These are phyloP conservation scores for Mantis religiosa DNA, from an alignment of 2,888 invertebrate species.

Conservation along the genomic window DNA sequence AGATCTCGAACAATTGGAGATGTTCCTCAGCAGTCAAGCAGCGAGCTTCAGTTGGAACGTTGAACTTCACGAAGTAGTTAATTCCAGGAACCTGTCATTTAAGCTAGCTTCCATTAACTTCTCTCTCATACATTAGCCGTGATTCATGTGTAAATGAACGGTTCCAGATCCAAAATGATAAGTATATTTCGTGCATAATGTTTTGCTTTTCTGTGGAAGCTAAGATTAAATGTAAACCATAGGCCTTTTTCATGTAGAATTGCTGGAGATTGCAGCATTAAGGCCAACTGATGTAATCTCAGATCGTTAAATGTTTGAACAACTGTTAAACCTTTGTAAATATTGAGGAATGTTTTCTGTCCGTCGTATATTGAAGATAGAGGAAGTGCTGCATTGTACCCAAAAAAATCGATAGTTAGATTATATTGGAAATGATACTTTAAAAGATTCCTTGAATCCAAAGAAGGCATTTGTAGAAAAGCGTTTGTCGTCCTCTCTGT, in stretches of 20 bases:
- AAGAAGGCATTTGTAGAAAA: no score
- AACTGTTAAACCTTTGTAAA: no score
- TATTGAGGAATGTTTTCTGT: no score
- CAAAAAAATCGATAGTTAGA: no score
- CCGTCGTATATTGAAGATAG: no score
- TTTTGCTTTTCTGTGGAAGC: neutral
- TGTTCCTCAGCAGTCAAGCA: neutral
- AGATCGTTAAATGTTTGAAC: no score
- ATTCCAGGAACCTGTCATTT: neutral
- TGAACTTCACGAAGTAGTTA: neutral
- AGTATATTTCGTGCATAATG: neutral
- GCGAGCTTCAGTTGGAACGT: neutral
- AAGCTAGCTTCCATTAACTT: neutral
- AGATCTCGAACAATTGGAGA: neutral
- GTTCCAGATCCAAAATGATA: neutral
- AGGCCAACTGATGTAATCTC: no score
- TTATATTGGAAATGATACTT: no score
- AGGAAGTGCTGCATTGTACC: no score
- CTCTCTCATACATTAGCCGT: neutral
- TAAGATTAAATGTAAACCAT: neutral
- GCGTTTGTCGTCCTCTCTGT: no score
- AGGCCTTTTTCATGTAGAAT: neutral
- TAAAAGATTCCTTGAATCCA: no score
- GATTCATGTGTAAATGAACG: neutral
- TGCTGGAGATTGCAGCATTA: neutral